Percentiles rank a stretch among this genome's conserved stretches.
These are phyloP conservation scores for Cryptus armator DNA, from an alignment of 2,888 invertebrate genomes.

Conservation along the genomic window DNA sequence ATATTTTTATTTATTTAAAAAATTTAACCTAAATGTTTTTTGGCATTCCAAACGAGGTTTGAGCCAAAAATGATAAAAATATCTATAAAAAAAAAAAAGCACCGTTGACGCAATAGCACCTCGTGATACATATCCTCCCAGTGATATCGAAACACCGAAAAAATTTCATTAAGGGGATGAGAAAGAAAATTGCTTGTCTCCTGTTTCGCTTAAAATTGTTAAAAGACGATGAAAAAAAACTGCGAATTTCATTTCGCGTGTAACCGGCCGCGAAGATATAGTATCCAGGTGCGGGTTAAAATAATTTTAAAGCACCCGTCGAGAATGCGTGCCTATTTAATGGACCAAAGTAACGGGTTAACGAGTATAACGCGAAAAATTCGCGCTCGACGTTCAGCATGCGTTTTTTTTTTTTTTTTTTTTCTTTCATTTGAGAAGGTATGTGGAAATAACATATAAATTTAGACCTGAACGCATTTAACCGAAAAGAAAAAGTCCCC, in stretches of 20 bases:
- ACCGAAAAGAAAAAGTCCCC: background rate
- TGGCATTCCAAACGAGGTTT: too few relatives aligned
- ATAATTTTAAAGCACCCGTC: background rate
- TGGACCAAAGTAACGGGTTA: conserved; percentile 12
- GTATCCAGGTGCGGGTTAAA: background rate
- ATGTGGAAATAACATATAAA: conserved; percentile 1
- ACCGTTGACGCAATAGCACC: too few relatives aligned
- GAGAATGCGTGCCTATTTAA: conserved; percentile 1
- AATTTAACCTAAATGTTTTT: too few relatives aligned
- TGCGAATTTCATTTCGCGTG: background rate
- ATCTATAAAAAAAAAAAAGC: too few relatives aligned
- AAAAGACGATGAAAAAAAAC: background rate
- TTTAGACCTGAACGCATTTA: background rate
- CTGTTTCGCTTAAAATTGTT: background rate
- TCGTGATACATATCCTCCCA: too few relatives aligned
- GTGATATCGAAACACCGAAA: background rate
- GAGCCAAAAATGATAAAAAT: too few relatives aligned
- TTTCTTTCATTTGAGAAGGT: background rate
- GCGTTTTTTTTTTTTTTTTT: background rate
- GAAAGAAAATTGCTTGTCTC: background rate
- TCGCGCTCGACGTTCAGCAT: background rate
- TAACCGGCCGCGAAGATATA: background rate
- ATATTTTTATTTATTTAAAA: too few relatives aligned
- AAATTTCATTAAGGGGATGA: background rate
- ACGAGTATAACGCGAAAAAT: conserved; percentile 15